These are phyloP conservation scores for Epistrophella euchroma DNA, from an alignment of 2,888 invertebrate species.

Conservation along the genomic window DNA sequence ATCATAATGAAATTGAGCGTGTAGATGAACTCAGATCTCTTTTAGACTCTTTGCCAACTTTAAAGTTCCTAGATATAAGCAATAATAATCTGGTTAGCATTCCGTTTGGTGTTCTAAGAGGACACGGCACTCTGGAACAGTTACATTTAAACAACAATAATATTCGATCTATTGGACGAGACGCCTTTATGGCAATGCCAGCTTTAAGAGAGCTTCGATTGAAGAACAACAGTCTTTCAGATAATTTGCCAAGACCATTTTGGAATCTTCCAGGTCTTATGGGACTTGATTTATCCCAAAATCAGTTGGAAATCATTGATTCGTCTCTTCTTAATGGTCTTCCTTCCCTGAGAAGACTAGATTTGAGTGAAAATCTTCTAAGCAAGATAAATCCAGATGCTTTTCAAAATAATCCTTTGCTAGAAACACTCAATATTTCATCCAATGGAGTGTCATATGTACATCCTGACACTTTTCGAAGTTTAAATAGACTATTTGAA, in stretches of 20 bases:
- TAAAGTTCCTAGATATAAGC: conserved; percentile 92
- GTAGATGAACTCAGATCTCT: conserved; percentile 90
- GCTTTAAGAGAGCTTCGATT: conserved; percentile 92
- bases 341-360: conserved; percentile 90
- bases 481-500: conserved; percentile 90
- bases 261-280: conserved; percentile 94
- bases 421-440: conserved; percentile 93
- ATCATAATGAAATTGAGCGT: conserved; percentile 90
- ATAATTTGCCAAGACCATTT: conserved; percentile 89
- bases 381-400: conserved; percentile 89
- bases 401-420: conserved; percentile 88
- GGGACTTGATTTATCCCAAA: conserved; percentile 92
- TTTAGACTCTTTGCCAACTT: conserved; percentile 90
- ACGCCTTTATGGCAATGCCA: conserved; percentile 93
- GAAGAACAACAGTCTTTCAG: conserved; percentile 92
- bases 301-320: conserved; percentile 89
- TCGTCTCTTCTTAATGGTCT: conserved; percentile 89
- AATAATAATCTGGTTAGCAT: conserved; percentile 91
- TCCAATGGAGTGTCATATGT: conserved; percentile 89
- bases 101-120: conserved; percentile 90
- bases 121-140: conserved; percentile 91
- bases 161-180: conserved; percentile 89
- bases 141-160: conserved; percentile 92
- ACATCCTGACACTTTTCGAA: conserved; percentile 91
- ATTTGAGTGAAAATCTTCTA: conserved; percentile 90